Evolutionary conservation across 2,888 invertebrate species (phyloP).

Genomic region (Liopterus haemorrhoidalis): DNA sequence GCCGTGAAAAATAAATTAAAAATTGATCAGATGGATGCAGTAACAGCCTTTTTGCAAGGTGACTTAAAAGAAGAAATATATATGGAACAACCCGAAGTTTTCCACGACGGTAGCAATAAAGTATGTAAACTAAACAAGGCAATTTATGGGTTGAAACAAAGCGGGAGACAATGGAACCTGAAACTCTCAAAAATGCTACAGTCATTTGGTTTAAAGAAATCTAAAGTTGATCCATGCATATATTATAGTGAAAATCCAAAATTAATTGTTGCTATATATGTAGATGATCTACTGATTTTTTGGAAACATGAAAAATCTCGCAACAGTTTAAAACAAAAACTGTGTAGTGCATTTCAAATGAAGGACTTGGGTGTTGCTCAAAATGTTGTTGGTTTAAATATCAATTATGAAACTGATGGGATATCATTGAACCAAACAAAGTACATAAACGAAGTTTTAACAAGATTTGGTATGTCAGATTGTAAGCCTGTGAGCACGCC

Average conservation of each 20-base stretch:
- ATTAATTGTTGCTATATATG: constrained; percentile 28
- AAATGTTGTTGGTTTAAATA: constrained; percentile 15
- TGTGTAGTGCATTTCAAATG: constrained; percentile 17
- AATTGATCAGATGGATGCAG: constrained; percentile 11
- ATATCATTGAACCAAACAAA: constrained; percentile 15
- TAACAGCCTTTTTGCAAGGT: constrained; percentile 4
- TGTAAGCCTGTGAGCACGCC: constrained; percentile 7
- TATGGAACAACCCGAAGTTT: constrained; percentile 19
- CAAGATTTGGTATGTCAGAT: constrained; percentile 15
- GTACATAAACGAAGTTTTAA: constrained; percentile 20
- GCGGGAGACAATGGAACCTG: constrained; percentile 29
- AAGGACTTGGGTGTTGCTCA: constrained; percentile 17
- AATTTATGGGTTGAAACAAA: constrained; percentile 31
- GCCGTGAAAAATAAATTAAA: constrained; percentile 13
- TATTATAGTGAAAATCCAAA: constrained; percentile 18
- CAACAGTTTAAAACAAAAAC: constrained; percentile 10
- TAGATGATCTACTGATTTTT: constrained; percentile 28
- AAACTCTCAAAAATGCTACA: constrained; percentile 23
- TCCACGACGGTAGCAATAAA: constrained; percentile 15
- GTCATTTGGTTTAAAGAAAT: constrained; percentile 17
- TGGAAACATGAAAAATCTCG: constrained; percentile 13
- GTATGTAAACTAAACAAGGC: constrained; percentile 29
- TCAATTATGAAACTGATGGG: constrained; percentile 4
- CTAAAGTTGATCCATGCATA: constrained; percentile 27
- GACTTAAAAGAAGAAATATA: constrained; percentile 3